A percentile compares a stretch with the other conserved stretches of the same genome.
Conservation (phyloP, 1,140 invertebrate genomes). For the Mesaphorura yosii region DNA sequence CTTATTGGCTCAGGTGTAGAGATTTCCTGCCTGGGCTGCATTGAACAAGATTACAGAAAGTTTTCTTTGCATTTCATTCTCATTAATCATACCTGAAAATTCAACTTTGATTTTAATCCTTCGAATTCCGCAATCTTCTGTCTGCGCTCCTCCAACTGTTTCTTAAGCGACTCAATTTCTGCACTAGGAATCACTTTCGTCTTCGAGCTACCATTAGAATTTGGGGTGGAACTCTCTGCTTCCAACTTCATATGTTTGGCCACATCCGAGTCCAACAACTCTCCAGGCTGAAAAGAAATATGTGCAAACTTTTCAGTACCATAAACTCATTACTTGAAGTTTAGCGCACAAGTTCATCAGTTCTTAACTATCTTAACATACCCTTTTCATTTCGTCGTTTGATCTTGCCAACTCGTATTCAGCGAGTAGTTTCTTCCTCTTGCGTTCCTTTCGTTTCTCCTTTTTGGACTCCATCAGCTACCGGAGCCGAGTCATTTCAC, state of each 20-base stretch:
- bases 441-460: constrained; percentile 7
- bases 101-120: too few species aligned
- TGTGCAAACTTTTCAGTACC: neutral
- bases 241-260: constrained; percentile 9
- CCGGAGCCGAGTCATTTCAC: too few species aligned
- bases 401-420: constrained; percentile 17
- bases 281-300: constrained; percentile 12
- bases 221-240: too few species aligned
- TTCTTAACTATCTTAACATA: constrained; percentile 1
- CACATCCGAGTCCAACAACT: constrained; percentile 11
- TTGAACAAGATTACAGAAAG: neutral
- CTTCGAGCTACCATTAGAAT: too few species aligned
- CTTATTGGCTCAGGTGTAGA: neutral
- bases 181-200: too few species aligned
- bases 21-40: neutral
- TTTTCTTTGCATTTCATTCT: too few species aligned
- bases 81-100: too few species aligned
- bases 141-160: too few species aligned
- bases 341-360: neutral
- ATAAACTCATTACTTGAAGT: neutral
- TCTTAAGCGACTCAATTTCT: too few species aligned
- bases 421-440: constrained; percentile 14
- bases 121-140: too few species aligned
- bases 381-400: constrained; percentile 23
- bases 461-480: too few species aligned